Percentiles rank a stretch among this genome's conserved stretches.
Conservation (phyloP, 2,888 invertebrate genomes). For the Cynaeus angustus region DNA sequence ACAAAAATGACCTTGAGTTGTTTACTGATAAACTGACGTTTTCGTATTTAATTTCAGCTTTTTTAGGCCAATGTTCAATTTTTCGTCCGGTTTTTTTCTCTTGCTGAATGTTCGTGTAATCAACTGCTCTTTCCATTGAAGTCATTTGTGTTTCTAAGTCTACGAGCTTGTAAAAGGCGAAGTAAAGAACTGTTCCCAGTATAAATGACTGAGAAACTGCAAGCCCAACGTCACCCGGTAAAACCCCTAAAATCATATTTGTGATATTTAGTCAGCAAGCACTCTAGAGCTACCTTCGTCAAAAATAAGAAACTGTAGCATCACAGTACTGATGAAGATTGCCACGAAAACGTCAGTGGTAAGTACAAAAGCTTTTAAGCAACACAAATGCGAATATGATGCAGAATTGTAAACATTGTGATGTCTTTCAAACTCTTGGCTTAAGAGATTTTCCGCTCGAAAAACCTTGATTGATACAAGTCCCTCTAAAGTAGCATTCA, state of each 20-base stretch:
- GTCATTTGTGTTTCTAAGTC: conserved; percentile 87
- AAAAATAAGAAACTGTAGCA: conserved; percentile 35
- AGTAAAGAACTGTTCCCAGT: conserved; percentile 77
- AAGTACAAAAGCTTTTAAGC: conserved; percentile 65
- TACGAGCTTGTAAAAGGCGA: conserved; percentile 84
- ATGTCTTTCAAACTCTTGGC: conserved; percentile 59
- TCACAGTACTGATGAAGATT: conserved; percentile 25
- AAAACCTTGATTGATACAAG: conserved; percentile 60
- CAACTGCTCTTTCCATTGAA: conserved; percentile 84
- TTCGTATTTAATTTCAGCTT: conserved; percentile 79
- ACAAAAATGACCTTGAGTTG: conserved; percentile 77
- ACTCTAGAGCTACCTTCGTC: conserved; percentile 22
- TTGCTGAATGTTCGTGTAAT: conserved; percentile 70
- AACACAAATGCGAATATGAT: conserved; percentile 21
- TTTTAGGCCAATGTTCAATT: conserved; percentile 80
- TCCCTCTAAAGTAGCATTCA: conserved; percentile 63
- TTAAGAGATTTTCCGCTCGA: conserved; percentile 57
- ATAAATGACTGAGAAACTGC: conserved; percentile 87
- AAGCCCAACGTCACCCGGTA: conserved; percentile 80
- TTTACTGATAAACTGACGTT: conserved; percentile 70
- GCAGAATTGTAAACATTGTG: conserved; percentile 60
- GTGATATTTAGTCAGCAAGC: too few relatives aligned
- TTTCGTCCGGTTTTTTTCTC: conserved; percentile 69
- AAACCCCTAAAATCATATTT: conserved; percentile 19
- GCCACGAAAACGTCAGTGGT: conserved; percentile 40